A percentile compares a stretch with the other conserved stretches of the same genome.
These are phyloP conservation scores for Desmophyllum pertusum DNA, from an alignment of 92 coral and sea anemone genomes.

Conservation along the genomic window DNA sequence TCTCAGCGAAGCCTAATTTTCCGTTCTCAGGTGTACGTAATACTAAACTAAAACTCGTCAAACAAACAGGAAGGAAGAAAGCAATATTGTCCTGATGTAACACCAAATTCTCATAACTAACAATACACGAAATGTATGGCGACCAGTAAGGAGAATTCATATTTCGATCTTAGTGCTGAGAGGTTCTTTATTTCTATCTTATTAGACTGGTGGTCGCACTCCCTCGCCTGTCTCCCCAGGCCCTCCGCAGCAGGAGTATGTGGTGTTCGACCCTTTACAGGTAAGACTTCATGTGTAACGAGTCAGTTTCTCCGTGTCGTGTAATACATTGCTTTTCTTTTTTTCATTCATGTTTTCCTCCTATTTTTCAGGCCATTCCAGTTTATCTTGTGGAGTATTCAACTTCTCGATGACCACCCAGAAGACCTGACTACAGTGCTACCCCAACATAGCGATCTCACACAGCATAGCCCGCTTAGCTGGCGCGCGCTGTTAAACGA, in stretches of 20 bases:
- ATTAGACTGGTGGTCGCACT: constrained; percentile 80
- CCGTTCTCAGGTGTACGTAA: too few species aligned
- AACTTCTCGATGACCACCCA: constrained; percentile 38
- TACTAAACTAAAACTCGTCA: too few species aligned
- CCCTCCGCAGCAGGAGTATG: constrained; percentile 74
- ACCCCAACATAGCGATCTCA: background rate
- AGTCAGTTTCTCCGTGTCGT: background rate
- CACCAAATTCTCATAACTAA: too few species aligned
- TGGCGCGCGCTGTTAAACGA: too few species aligned
- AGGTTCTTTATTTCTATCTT: background rate
- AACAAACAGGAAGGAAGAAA: too few species aligned
- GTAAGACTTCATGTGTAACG: constrained; percentile 13
- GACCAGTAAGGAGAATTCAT: too few species aligned
- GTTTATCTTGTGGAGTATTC: constrained; percentile 83
- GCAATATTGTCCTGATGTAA: too few species aligned
- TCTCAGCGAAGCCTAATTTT: too few species aligned
- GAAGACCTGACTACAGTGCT: background rate
- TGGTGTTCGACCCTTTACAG: constrained; percentile 87
- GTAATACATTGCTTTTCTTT: background rate
- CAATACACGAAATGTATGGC: too few species aligned
- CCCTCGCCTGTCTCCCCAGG: constrained; percentile 66
- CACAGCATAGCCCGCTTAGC: too few species aligned
- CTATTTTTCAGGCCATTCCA: constrained; percentile 76
- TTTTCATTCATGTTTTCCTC: background rate
- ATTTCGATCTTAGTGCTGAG: background rate